Conservation (phyloP, 2,888 invertebrate genomes). For the Muschampia plurimacula region DNA sequence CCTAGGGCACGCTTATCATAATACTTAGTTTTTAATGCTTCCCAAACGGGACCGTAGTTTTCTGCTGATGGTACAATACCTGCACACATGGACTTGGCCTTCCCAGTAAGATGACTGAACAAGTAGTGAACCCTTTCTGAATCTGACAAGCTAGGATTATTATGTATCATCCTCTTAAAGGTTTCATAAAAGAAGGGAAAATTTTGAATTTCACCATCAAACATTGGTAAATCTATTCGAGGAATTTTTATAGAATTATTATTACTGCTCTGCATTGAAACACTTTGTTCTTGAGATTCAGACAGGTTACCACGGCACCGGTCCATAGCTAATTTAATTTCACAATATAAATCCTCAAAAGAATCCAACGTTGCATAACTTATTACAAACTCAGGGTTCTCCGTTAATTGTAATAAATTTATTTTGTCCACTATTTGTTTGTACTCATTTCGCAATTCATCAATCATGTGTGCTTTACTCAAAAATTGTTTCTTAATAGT, state of each 20-base stretch:
- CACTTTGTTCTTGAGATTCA: too few relatives aligned
- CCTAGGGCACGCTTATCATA: background rate
- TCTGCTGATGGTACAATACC: slow-evolving; percentile 10
- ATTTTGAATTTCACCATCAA: slow-evolving; percentile 1
- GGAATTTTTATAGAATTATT: background rate
- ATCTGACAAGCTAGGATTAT: background rate
- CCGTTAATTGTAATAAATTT: background rate
- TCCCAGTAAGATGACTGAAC: slow-evolving; percentile 4
- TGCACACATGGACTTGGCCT: slow-evolving; percentile 6
- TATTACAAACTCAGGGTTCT: background rate
- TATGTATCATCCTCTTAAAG: background rate
- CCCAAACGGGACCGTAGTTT: slow-evolving; percentile 4
- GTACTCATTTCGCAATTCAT: background rate
- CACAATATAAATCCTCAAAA: background rate
- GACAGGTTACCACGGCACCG: too few relatives aligned
- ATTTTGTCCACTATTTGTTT: background rate
- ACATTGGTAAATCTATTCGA: background rate
- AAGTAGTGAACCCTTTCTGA: background rate
- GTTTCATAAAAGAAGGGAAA: background rate
- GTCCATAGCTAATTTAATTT: background rate
- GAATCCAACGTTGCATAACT: background rate
- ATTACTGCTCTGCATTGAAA: background rate
- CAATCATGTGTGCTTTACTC: background rate
- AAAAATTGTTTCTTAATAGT: slow-evolving; percentile 1
- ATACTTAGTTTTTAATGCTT: slow-evolving; percentile 11